Percentiles rank a stretch among this genome's conserved stretches.
Conservation (phyloP, 2,888 invertebrate genomes). For the Thymelicus acteon region DNA sequence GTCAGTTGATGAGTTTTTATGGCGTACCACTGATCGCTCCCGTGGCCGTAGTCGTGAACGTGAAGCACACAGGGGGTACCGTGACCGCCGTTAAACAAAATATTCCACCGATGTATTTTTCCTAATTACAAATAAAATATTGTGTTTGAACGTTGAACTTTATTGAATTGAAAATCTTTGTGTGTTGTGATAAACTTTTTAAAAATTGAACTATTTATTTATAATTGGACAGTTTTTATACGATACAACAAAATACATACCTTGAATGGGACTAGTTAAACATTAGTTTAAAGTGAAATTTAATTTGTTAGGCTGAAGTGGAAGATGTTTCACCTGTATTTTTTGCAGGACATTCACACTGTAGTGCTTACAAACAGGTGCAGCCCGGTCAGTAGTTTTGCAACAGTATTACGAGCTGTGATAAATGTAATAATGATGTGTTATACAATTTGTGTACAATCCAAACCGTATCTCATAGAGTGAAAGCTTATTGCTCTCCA, state of each 20-base stretch:
- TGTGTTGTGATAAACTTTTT: slow-evolving; percentile 74
- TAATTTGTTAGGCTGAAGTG: slow-evolving; percentile 22
- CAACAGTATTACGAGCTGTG: slow-evolving; percentile 8
- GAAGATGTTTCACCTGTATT: slow-evolving; percentile 7
- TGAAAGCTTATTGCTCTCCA: not conserved
- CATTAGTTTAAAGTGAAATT: slow-evolving; percentile 21
- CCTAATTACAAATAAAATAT: slow-evolving; percentile 73
- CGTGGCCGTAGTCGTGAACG: slow-evolving; percentile 85
- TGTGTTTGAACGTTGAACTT: slow-evolving; percentile 83
- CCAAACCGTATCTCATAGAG: not conserved
- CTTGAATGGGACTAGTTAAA: slow-evolving; percentile 39
- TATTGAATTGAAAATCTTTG: slow-evolving; percentile 70
- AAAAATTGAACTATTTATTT: slow-evolving; percentile 45
- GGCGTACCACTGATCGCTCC: slow-evolving; percentile 90
- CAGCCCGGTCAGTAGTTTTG: not conserved
- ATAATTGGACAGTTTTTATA: slow-evolving; percentile 44
- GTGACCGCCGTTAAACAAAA: slow-evolving; percentile 83
- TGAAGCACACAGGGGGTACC: slow-evolving; percentile 84
- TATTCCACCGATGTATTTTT: slow-evolving; percentile 73
- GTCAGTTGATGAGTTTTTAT: slow-evolving; percentile 93
- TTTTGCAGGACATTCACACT: slow-evolving; percentile 16
- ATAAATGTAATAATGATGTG: slow-evolving; percentile 3
- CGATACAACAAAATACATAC: slow-evolving; percentile 18
- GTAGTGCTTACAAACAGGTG: slow-evolving; percentile 21
- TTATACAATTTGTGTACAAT: slow-evolving; percentile 9